Conservation (phyloP, 2,888 invertebrate species). For the Pediacus dermestoides region DNA sequence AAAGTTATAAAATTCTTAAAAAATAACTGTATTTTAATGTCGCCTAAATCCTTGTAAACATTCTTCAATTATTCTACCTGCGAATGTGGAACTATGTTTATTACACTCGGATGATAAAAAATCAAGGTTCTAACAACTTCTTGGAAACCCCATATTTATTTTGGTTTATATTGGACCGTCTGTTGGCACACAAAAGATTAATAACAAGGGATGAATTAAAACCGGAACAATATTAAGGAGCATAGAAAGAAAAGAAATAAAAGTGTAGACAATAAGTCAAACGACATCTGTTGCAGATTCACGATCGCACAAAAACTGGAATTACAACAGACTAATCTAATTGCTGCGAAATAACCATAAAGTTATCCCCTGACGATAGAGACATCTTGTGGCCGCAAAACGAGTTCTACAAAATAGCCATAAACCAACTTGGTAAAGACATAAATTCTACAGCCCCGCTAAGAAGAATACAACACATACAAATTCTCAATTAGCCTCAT, state of each 20-base stretch:
- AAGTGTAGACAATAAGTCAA: slow-evolving; percentile 43
- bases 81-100: too few relatives aligned
- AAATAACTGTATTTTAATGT: too few relatives aligned
- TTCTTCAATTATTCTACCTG: too few relatives aligned
- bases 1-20: too few relatives aligned
- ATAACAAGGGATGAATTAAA: slow-evolving; percentile 30
- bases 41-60: too few relatives aligned
- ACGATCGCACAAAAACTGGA: slow-evolving; percentile 45
- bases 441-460: slow-evolving; percentile 43
- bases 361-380: slow-evolving; percentile 49
- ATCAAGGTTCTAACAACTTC: too few relatives aligned
- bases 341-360: slow-evolving; percentile 50
- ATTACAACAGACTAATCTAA: slow-evolving; percentile 50
- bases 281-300: slow-evolving; percentile 47
- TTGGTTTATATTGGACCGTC: too few relatives aligned
- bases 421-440: slow-evolving; percentile 49
- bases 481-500: slow-evolving; percentile 48
- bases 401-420: slow-evolving; percentile 49
- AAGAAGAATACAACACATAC: slow-evolving; percentile 45
- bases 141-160: too few relatives aligned
- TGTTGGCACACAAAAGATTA: too few relatives aligned
- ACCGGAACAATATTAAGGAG: slow-evolving; percentile 26
- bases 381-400: slow-evolving; percentile 50
- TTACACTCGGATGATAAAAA: too few relatives aligned
- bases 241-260: slow-evolving; percentile 25